Evolutionary conservation across 2,888 invertebrate genomes (phyloP), one percentile per base, ranked within the genome.

Genomic region (Agrochola litura): DNA sequence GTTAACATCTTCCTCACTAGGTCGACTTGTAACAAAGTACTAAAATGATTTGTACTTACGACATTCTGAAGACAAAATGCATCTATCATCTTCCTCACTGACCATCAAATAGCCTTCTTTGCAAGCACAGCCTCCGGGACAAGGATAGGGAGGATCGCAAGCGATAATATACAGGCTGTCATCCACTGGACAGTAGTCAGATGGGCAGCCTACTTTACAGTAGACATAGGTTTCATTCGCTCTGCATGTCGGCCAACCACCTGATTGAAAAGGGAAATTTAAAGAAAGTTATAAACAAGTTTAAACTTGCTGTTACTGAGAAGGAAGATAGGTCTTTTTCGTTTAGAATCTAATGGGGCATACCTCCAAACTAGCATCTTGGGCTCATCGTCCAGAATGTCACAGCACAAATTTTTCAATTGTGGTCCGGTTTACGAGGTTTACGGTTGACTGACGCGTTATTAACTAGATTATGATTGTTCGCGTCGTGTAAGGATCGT

Each of bases 121-220:
- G 76, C 94, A 94, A 10, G 73, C 71, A 73, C 94, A 95, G 0
- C 94, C 94, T 46, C 91, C 89, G 4, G 82, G 88, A 19, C 94
- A 94, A 0, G 91, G 92, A 30, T 73, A 81, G 0, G 90, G 82
- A 0, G 87, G 89, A 8, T 81, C 84, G 52, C 95, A 95, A 1
- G 87, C 89, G 8, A 92, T 69, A 0, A 86, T 81, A 0, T n/a
- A 88, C 6, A 77, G 85, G 4, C 70, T 88, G n/a, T 94, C 92
- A 49, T 89, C 79, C 0, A 25, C 77, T 4, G 94, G 93, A 68
- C 94, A 94, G 63, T 89, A 88, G 75, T 88, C 82, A 0, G 74
- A 86, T 4, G 92, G 92, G 65, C 94, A 94, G 0, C 75, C 83
- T 19, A 68, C 86, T 14, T 87, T 86, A 77, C 94, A 94, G 9